Percentiles rank a stretch among this genome's conserved stretches.
phyloP scores from a whole-genome alignment of 2,888 invertebrate species.

The Hirtodrosophila alboralis region DNA sequence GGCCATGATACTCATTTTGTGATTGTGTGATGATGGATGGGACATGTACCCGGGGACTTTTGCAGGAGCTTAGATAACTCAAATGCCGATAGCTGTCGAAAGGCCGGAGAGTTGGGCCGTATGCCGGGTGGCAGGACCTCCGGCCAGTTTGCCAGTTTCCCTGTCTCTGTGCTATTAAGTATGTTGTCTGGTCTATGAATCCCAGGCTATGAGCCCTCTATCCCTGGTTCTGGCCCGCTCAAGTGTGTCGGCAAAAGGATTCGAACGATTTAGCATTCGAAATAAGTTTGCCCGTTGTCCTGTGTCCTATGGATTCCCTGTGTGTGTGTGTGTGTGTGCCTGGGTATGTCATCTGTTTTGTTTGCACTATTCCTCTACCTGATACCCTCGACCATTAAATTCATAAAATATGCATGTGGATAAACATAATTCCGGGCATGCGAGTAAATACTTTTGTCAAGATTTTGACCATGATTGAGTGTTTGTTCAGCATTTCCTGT shows the following conservation, averaged over 20 bases:
- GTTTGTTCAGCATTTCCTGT: constrained; percentile 28
- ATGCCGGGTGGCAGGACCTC: constrained; percentile 8
- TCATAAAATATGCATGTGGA: constrained; percentile 75
- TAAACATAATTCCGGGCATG: constrained; percentile 75
- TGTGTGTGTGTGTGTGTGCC: constrained; percentile 11
- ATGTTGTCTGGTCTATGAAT: constrained; percentile 20
- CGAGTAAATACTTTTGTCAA: constrained; percentile 73
- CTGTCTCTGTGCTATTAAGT: constrained; percentile 62
- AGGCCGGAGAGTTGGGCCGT: constrained; percentile 19
- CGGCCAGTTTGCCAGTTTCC: constrained; percentile 64
- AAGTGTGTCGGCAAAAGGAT: constrained; percentile 73
- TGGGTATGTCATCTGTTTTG: constrained; percentile 32
- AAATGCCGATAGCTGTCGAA: constrained; percentile 66
- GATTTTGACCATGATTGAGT: constrained; percentile 77
- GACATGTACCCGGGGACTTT: constrained; percentile 66
- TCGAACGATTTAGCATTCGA: constrained; percentile 74
- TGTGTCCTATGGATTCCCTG: constrained; percentile 8
- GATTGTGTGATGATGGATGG: constrained; percentile 81
- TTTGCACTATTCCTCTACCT: constrained; percentile 44
- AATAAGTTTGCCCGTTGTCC: constrained; percentile 66
- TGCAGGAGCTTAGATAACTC: constrained; percentile 41
- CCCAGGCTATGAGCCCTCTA: neutral
- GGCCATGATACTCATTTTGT: constrained; percentile 78
- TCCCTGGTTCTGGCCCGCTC: constrained; percentile 48
- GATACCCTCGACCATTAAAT: constrained; percentile 63